phyloP scores from a whole-genome alignment of 1,140 invertebrate species.

The Drosophila burlai region DNA sequence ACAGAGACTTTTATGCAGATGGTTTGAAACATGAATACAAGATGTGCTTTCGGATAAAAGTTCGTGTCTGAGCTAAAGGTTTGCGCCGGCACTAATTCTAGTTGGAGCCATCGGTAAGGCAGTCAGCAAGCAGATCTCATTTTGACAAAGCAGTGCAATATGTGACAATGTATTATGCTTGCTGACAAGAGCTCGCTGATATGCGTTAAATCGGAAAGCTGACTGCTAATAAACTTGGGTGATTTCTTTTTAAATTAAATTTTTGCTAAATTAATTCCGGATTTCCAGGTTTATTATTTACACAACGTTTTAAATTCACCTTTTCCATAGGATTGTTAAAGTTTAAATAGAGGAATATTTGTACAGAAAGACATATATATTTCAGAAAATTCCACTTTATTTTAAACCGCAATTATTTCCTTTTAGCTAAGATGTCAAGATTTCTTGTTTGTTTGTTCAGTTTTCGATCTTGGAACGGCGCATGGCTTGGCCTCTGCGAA shows the following conservation, averaged over 20 bases:
- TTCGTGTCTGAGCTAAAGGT: neutral
- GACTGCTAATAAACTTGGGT: neutral
- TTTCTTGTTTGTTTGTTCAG: constrained; percentile 3
- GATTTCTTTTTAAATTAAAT: no score
- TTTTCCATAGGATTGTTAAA: no score
- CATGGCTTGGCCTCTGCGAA: neutral
- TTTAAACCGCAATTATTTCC: neutral
- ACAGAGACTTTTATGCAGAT: no score
- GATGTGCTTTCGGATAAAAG: no score
- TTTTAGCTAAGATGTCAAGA: neutral
- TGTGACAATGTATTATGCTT: no score
- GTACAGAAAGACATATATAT: neutral
- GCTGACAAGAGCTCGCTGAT: neutral
- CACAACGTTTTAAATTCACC: no score
- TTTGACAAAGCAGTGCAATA: neutral
- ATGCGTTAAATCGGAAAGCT: neutral
- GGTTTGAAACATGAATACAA: no score
- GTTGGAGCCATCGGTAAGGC: neutral
- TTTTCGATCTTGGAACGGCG: neutral
- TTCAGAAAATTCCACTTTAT: neutral
- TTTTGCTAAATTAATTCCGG: no score
- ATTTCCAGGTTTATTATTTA: no score
- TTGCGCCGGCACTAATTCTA: no score
- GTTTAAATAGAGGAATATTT: no score
- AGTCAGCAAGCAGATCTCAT: neutral